Conservation (phyloP, 2,888 invertebrate species). For the Melieria omissa region DNA sequence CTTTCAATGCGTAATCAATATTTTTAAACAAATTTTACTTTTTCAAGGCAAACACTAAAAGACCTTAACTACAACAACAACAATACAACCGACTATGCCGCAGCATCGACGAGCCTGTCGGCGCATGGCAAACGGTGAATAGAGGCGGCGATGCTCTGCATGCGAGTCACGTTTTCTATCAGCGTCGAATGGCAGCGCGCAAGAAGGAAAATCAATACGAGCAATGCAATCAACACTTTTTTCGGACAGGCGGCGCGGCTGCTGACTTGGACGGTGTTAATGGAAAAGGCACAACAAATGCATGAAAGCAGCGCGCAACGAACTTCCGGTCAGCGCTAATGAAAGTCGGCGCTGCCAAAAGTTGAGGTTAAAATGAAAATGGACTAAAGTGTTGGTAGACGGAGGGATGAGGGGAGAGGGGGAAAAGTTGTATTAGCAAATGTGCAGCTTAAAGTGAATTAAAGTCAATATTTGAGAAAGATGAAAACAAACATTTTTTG, state of each 20-base stretch:
- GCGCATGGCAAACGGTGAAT: not conserved
- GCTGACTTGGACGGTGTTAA: constrained; percentile 36
- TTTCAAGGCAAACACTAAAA: not conserved
- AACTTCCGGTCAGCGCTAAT: not conserved
- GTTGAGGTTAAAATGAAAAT: not conserved
- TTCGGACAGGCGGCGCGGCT: constrained; percentile 42
- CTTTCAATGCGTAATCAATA: constrained; percentile 30
- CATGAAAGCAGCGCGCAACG: not conserved
- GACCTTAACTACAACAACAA: not conserved
- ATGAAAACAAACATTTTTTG: not conserved
- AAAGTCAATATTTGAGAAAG: too few species aligned
- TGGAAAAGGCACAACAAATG: constrained; percentile 7
- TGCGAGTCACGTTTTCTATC: constrained; percentile 59
- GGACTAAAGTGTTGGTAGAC: not conserved
- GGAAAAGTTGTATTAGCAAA: not conserved
- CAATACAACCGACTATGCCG: constrained; percentile 1
- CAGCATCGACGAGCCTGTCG: not conserved
- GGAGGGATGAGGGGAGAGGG: not conserved
- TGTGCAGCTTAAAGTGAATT: not conserved
- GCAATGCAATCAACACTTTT: constrained; percentile 54
- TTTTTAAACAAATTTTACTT: constrained; percentile 19
- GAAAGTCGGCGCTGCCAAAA: constrained; percentile 17
- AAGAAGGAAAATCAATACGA: constrained; percentile 59
- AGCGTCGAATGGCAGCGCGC: constrained; percentile 40
- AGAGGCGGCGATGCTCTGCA: constrained; percentile 28